Percentiles rank a stretch among this genome's conserved stretches.
Evolutionary conservation across 2,113 vertebrate genomes (phyloP).

Genomic region (Pseudorhombus dupliciocellatus): DNA sequence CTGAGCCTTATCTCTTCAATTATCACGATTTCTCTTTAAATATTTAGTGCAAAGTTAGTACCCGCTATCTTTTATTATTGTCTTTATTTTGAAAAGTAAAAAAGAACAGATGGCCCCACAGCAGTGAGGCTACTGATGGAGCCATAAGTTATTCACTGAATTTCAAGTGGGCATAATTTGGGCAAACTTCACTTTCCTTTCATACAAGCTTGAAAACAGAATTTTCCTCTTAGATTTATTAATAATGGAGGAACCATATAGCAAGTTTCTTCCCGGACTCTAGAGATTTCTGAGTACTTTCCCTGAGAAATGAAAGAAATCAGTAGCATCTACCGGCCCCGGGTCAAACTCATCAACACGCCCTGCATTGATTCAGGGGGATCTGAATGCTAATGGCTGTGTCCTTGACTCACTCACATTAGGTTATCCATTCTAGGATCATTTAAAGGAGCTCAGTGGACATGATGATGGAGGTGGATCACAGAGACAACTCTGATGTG

Average conservation of each 20-base stretch:
- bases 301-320: constrained; percentile 64
- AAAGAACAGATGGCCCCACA: not conserved
- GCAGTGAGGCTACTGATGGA: constrained; percentile 29
- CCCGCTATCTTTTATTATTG: constrained; percentile 3
- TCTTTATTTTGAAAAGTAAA: not conserved
- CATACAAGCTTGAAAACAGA: constrained; percentile 59
- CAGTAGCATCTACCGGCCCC: constrained; percentile 58
- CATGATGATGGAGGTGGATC: not conserved
- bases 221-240: constrained; percentile 72
- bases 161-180: constrained; percentile 55
- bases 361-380: constrained; percentile 56
- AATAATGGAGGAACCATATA: constrained; percentile 70
- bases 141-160: constrained; percentile 61
- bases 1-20: not conserved
- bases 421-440: constrained; percentile 49
- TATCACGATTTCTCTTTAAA: constrained; percentile 12
- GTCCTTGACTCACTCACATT: constrained; percentile 65
- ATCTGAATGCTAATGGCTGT: constrained; percentile 68
- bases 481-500: not conserved
- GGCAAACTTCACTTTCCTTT: constrained; percentile 40
- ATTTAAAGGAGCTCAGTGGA: constrained; percentile 13
- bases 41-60: constrained; percentile 12
- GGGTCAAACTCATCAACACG: constrained; percentile 76
- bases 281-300: constrained; percentile 44
- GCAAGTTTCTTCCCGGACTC: constrained; percentile 46